Conservation (phyloP, 2,797 vertebrate genomes). For the Distichodus sexfasciatus region DNA sequence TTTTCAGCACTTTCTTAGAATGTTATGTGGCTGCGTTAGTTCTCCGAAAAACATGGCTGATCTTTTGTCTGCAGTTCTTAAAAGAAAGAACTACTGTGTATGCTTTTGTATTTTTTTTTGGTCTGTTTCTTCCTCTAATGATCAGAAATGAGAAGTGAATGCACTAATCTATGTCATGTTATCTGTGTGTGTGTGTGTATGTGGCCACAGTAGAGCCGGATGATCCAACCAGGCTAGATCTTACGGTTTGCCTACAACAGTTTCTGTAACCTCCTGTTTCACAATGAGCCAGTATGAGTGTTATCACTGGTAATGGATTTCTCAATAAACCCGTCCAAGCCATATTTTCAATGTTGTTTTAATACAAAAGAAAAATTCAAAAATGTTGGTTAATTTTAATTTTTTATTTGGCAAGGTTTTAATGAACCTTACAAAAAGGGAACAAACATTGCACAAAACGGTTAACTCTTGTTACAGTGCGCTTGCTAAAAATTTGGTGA, state of each 20-base stretch:
- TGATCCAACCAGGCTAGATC: no score
- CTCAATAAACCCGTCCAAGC: not conserved
- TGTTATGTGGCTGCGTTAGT: not conserved
- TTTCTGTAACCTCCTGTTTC: not conserved
- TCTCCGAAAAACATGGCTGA: slow-evolving; percentile 9
- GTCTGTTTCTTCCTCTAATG: slow-evolving; percentile 28
- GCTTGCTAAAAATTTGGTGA: not conserved
- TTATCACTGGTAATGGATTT: not conserved
- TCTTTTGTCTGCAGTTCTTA: slow-evolving; percentile 9
- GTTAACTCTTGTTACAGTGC: not conserved
- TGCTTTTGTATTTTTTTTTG: slow-evolving; percentile 13
- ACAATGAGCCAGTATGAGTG: not conserved
- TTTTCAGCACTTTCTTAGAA: slow-evolving; percentile 8
- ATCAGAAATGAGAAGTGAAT: slow-evolving; percentile 30
- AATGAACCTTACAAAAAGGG: not conserved
- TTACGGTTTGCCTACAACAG: not conserved
- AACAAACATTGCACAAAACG: not conserved
- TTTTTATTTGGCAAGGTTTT: no score
- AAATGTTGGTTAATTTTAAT: no score
- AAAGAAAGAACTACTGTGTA: slow-evolving; percentile 8
- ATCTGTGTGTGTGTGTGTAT: slow-evolving; percentile 1
- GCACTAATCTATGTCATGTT: not conserved
- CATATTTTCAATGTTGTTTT: no score
- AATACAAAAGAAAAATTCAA: no score
- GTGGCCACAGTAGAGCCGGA: not conserved